These are phyloP conservation scores for Apodemia duryi DNA, from an alignment of 2,888 invertebrate genomes.

Conservation along the genomic window DNA sequence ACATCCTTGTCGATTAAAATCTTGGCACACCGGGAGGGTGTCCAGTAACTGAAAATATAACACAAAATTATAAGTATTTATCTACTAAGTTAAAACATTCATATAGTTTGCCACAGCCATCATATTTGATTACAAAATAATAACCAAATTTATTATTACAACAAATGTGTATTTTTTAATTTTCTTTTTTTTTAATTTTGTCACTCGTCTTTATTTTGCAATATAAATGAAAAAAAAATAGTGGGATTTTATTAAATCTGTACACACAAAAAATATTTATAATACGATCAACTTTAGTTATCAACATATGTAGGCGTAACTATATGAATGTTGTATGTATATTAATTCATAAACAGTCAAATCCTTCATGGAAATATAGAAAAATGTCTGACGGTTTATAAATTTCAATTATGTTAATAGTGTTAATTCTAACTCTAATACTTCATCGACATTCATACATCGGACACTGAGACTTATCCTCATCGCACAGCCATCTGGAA, in stretches of 20 bases:
- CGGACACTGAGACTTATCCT: constrained; percentile 70
- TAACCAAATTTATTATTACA: no score
- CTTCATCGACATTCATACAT: constrained; percentile 73
- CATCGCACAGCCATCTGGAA: constrained; percentile 75
- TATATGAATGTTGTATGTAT: constrained; percentile 45
- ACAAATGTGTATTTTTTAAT: background rate
- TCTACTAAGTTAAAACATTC: background rate
- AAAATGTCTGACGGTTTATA: constrained; percentile 58
- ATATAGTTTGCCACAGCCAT: constrained; percentile 9
- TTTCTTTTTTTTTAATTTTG: no score
- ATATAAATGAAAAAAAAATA: no score
- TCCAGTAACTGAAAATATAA: constrained; percentile 96
- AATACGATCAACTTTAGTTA: background rate
- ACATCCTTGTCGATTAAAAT: constrained; percentile 99
- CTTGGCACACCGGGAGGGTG: constrained; percentile 99
- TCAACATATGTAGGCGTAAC: constrained; percentile 41
- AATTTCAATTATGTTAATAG: constrained; percentile 61
- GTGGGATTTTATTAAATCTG: background rate
- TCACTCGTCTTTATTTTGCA: no score
- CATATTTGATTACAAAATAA: background rate
- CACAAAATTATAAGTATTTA: constrained; percentile 48
- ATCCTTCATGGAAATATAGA: constrained; percentile 18
- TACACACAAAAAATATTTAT: background rate
- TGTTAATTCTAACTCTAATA: constrained; percentile 74
- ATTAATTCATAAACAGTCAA: constrained; percentile 68